Percentiles rank a stretch among this genome's conserved stretches.
Conservation (phyloP, 1,140 invertebrate genomes). For the Hesperophylax magnus region DNA sequence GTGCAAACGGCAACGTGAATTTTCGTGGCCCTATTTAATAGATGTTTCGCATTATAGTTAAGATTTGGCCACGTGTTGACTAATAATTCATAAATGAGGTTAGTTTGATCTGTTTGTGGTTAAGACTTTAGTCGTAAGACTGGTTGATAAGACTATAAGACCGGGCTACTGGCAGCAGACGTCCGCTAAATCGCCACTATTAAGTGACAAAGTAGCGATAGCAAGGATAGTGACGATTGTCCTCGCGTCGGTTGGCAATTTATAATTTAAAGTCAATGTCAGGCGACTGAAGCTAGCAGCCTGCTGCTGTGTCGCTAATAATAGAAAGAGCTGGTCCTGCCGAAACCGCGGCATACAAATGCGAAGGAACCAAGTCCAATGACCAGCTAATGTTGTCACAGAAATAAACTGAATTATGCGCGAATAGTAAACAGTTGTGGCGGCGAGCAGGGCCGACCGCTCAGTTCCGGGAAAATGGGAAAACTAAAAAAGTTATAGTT, state of each 20-base stretch:
- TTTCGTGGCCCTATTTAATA: no score
- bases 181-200: no score
- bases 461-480: no score
- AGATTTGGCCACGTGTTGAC: no score
- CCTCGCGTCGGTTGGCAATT: constrained; percentile 23
- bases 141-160: no score
- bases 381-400: constrained; percentile 41
- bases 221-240: not conserved
- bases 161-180: no score
- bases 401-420: constrained; percentile 36
- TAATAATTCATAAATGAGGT: no score
- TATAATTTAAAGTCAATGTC: constrained; percentile 47
- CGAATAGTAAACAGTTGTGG: constrained; percentile 26
- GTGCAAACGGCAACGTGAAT: no score
- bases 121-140: no score
- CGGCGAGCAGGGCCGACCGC: not conserved
- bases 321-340: constrained; percentile 24
- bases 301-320: not conserved
- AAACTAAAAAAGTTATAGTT: no score
- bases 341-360: constrained; percentile 18
- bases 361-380: constrained; percentile 41
- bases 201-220: not conserved
- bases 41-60: no score
- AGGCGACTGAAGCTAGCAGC: not conserved
- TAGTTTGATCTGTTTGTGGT: no score